Percentiles rank a stretch among this genome's conserved stretches.
Conservation (phyloP, 2,888 invertebrate species). For the Antheraea assamensis region DNA sequence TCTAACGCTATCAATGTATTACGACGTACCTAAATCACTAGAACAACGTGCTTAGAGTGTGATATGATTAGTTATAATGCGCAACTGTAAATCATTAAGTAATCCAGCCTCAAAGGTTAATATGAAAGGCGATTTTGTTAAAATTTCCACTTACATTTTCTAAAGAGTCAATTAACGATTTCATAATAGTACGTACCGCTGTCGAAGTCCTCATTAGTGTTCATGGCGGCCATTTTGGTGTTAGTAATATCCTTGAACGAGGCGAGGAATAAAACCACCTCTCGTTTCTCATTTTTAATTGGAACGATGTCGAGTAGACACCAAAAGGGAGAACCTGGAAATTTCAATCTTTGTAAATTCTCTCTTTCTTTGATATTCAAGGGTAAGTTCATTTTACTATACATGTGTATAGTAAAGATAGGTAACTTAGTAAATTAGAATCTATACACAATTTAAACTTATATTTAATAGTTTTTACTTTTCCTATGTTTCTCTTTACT, state of each 20-base stretch:
- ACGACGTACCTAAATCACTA: conserved; percentile 67
- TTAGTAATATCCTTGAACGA: conserved; percentile 98
- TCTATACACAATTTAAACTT: too few relatives aligned
- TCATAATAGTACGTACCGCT: conserved; percentile 86
- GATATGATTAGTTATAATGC: conserved; percentile 53
- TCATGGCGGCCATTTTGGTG: conserved; percentile 94
- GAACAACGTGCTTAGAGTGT: conserved; percentile 67
- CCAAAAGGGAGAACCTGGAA: conserved; percentile 94
- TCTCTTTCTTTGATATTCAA: conserved; percentile 36
- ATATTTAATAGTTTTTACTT: too few relatives aligned
- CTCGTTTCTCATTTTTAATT: conserved; percentile 98
- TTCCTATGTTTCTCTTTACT: too few relatives aligned
- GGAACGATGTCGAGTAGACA: conserved; percentile 98
- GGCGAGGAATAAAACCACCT: conserved; percentile 97
- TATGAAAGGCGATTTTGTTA: conserved; percentile 37
- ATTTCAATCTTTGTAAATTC: conserved; percentile 45
- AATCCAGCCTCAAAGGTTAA: conserved; percentile 10
- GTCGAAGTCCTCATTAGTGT: conserved; percentile 91
- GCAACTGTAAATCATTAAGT: conserved; percentile 37
- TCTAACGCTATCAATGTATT: conserved; percentile 65
- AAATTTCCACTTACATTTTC: conserved; percentile 43
- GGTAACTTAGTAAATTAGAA: too few relatives aligned
- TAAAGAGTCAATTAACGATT: conserved; percentile 43
- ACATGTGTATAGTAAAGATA: neutral
- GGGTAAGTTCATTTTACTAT: neutral